These are phyloP conservation scores for Cyclura pinguis DNA, from an alignment of 2,797 vertebrate genomes.

Conservation along the genomic window DNA sequence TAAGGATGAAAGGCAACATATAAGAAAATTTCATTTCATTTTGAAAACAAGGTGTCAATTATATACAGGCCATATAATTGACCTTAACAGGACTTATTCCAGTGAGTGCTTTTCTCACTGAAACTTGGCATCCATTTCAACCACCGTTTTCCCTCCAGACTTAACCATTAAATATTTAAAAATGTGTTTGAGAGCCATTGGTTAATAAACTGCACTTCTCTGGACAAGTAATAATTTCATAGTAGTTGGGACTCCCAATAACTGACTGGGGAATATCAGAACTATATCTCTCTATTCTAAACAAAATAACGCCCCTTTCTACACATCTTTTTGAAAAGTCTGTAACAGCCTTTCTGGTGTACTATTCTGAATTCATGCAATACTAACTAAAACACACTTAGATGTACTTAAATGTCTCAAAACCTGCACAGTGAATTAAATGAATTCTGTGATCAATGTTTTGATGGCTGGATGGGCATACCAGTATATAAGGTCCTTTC, in stretches of 20 bases:
- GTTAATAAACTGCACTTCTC: neutral
- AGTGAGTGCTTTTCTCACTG: neutral
- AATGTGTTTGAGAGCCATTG: slow-evolving; percentile 41
- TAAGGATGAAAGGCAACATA: slow-evolving; percentile 51
- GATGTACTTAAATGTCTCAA: neutral
- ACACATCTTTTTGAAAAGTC: slow-evolving; percentile 22
- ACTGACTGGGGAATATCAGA: slow-evolving; percentile 27
- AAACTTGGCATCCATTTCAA: slow-evolving; percentile 44
- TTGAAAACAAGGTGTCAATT: slow-evolving; percentile 40
- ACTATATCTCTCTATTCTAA: slow-evolving; percentile 38
- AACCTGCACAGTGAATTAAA: neutral
- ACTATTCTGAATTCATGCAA: neutral
- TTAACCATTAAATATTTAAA: slow-evolving; percentile 42
- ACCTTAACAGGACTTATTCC: slow-evolving; percentile 29
- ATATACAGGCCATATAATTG: neutral
- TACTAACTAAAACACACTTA: neutral
- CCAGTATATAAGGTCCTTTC: slow-evolving; percentile 32
- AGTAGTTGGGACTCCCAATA: neutral
- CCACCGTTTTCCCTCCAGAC: slow-evolving; percentile 22
- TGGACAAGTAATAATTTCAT: slow-evolving; percentile 28
- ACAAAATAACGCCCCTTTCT: neutral
- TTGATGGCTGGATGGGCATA: neutral
- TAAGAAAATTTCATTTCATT: slow-evolving; percentile 49
- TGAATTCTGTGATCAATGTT: neutral
- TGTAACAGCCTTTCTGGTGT: neutral